Conservation (phyloP, 2,113 vertebrate species). For the Catharus fuscescens region DNA sequence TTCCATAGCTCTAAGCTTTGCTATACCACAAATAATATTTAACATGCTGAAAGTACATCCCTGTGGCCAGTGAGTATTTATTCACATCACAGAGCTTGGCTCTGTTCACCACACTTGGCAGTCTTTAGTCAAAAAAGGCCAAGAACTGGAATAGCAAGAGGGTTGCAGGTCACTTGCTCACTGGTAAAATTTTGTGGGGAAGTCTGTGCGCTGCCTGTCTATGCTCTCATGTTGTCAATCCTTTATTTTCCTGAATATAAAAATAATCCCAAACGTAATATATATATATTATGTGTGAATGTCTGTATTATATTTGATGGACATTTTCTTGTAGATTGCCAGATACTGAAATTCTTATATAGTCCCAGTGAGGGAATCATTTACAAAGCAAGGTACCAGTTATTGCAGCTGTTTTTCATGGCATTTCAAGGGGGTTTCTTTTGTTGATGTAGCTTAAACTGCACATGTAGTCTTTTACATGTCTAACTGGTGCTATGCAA, state of each 20-base stretch:
- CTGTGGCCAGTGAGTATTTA: background rate
- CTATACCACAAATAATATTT: slow-evolving; percentile 29
- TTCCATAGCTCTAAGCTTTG: background rate
- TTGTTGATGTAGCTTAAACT: background rate
- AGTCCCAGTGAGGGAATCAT: background rate
- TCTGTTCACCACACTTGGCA: slow-evolving; percentile 20
- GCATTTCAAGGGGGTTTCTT: background rate
- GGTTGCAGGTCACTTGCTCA: slow-evolving; percentile 1
- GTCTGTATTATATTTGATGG: background rate
- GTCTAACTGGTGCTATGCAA: background rate
- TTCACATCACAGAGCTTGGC: slow-evolving; percentile 10
- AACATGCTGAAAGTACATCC: background rate
- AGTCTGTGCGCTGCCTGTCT: background rate
- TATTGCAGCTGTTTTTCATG: background rate
- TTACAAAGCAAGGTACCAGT: background rate
- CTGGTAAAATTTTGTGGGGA: background rate
- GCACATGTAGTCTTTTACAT: background rate
- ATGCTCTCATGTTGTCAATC: background rate
- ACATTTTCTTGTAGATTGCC: background rate
- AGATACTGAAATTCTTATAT: background rate
- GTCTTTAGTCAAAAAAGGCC: background rate
- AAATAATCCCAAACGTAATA: slow-evolving; percentile 36
- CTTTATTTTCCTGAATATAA: slow-evolving; percentile 29
- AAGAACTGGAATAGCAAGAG: slow-evolving; percentile 16
- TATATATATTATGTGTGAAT: background rate